Conservation (phyloP, 1,140 invertebrate species). For the Plectrocnemia conspersa region DNA sequence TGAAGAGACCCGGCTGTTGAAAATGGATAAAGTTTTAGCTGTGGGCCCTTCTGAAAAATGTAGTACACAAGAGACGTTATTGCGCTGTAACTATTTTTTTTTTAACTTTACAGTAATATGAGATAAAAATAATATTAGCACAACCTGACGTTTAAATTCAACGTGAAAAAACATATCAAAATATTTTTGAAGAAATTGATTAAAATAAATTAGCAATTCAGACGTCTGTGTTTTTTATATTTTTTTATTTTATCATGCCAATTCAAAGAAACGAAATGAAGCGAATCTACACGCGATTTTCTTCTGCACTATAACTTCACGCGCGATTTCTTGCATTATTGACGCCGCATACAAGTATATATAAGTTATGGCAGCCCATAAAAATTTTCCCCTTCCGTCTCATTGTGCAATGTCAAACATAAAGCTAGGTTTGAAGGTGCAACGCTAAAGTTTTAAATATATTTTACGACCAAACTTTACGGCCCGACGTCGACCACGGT, state of each 20-base stretch:
- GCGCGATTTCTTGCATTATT: background rate
- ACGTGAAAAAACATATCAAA: background rate
- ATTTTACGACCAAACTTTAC: constrained; percentile 16
- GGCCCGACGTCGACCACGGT: background rate
- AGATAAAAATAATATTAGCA: background rate
- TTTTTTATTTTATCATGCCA: background rate
- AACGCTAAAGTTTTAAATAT: constrained; percentile 11
- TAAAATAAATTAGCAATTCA: background rate
- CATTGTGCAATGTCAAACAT: background rate
- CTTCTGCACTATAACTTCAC: background rate
- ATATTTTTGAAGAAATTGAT: background rate
- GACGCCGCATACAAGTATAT: background rate
- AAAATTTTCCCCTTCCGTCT: background rate
- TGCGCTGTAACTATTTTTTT: background rate
- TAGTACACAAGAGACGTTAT: background rate
- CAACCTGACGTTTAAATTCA: background rate
- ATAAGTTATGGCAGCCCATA: background rate
- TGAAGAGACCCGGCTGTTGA: background rate
- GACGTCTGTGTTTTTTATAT: background rate
- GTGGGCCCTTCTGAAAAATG: too few relatives aligned
- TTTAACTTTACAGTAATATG: background rate
- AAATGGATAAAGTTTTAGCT: too few relatives aligned
- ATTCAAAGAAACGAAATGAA: background rate
- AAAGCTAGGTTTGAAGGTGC: constrained; percentile 2
- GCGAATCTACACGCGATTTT: background rate